Evolutionary conservation across 2,113 vertebrate genomes (phyloP), one percentile per base, ranked within the genome.

Genomic region (Cavia aperea): DNA sequence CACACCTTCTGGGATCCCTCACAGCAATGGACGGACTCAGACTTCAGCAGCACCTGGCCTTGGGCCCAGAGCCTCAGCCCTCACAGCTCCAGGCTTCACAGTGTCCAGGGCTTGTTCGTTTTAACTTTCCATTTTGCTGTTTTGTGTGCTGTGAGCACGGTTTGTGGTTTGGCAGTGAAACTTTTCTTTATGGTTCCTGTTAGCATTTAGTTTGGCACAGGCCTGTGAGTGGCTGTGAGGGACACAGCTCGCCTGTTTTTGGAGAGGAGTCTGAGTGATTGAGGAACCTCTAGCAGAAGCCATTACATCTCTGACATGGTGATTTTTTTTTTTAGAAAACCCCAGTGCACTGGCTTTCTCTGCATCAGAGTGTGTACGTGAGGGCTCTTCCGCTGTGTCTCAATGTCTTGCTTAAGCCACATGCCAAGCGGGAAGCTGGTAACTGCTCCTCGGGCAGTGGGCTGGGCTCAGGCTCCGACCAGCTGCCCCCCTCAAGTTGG

Each of bases 141-240:
- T 89, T 84, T 78, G 85, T 11, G 39, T 63, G 73, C 95, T 91
- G 31, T 66, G 56, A 92, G 58, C 86, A n/a, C 43, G 51, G 81
- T 39, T 87, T 93, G 82, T 58, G 65, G 77, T 94, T 94, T 94
- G 86, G 70, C 49, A 60, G 63, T 9, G 24, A 94, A 93, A 79
- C 36, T 85, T 93, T 89, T 88, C 83, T 94, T 89, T 88, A 92
- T 7, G 19, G 60, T 84, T 87, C 60, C 88, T 58, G 51, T 90
- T 92, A 85, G 81, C 73, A 92, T 88, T 81, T 93, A 81, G 51
- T 85, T 88, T 89, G 84, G 60, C 90, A 82, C 73, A 77, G 43
- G 66, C 36, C 81, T 66, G 36, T 66, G 72, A 81, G 58, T 10
- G 46, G 83, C 84, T 63, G 29, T 63, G 62, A 56, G 81, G 21